These are phyloP conservation scores for Anoplolepis gracilipes DNA, from an alignment of 1,140 invertebrate genomes.

Conservation along the genomic window DNA sequence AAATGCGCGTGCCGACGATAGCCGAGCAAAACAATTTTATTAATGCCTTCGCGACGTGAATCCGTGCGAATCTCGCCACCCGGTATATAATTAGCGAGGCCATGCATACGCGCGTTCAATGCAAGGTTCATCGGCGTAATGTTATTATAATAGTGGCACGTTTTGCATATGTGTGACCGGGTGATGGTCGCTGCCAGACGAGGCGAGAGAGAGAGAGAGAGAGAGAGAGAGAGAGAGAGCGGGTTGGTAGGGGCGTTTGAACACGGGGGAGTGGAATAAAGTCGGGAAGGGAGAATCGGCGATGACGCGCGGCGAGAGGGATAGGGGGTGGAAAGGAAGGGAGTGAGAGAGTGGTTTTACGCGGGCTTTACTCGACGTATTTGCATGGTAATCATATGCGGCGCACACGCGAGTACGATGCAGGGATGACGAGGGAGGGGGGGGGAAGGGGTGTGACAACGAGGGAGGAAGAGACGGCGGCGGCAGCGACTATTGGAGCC, in stretches of 20 bases:
- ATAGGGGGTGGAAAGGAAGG: background rate
- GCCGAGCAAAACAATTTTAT: constrained; percentile 56
- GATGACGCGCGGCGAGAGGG: constrained; percentile 15
- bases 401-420: constrained; percentile 71
- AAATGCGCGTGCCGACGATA: constrained; percentile 49
- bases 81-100: constrained; percentile 82
- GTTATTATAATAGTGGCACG: constrained; percentile 84
- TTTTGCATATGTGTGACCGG: constrained; percentile 83
- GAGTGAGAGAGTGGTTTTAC: constrained; percentile 64
- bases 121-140: constrained; percentile 84
- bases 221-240: background rate
- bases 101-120: constrained; percentile 80
- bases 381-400: constrained; percentile 84
- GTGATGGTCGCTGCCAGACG: constrained; percentile 45
- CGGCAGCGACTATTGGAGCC: constrained; percentile 56
- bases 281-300: constrained; percentile 20
- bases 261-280: constrained; percentile 14
- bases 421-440: constrained; percentile 53
- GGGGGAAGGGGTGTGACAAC: constrained; percentile 14
- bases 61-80: constrained; percentile 70
- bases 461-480: constrained; percentile 45
- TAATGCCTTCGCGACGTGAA: constrained; percentile 52
- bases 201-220: too few relatives aligned
- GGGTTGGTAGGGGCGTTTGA: background rate
- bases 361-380: constrained; percentile 75